A percentile compares a stretch with the other conserved stretches of the same genome.
Conservation (phyloP, 1,140 invertebrate species). For the Drosophila lowei region DNA sequence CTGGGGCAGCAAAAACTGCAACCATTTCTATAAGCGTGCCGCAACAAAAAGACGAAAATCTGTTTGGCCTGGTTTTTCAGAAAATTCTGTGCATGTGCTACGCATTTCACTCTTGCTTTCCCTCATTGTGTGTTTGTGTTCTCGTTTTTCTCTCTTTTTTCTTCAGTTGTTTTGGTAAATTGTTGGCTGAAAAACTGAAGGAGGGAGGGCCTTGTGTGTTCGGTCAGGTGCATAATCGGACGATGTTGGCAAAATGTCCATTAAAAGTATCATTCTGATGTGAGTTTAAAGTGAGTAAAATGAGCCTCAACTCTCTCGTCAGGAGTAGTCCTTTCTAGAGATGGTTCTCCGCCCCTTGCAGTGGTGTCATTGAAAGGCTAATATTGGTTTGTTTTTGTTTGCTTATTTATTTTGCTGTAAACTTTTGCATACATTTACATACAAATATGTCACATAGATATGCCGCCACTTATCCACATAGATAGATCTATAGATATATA, state of each 20-base stretch:
- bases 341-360: too few species aligned
- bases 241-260: constrained; percentile 1
- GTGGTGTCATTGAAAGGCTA: too few species aligned
- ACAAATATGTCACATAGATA: constrained; percentile 71
- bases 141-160: constrained; percentile 14
- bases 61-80: constrained; percentile 55
- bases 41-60: constrained; percentile 35
- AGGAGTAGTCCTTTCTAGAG: too few species aligned
- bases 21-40: constrained; percentile 45
- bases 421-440: constrained; percentile 72
- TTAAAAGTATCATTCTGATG: background rate
- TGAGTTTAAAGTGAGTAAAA: too few species aligned
- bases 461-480: constrained; percentile 59
- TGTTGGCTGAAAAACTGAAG: background rate
- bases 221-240: too few species aligned
- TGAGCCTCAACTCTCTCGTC: too few species aligned
- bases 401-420: constrained; percentile 59
- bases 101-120: constrained; percentile 51
- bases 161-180: constrained; percentile 20
- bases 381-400: constrained; percentile 26
- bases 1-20: constrained; percentile 44
- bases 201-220: too few species aligned
- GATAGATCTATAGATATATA: constrained; percentile 44
- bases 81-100: constrained; percentile 39
- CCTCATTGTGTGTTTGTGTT: constrained; percentile 6